A percentile compares a stretch with the other conserved stretches of the same genome.
phyloP scores from a whole-genome alignment of 2,113 vertebrate genomes.

The Cromileptes altivelis region DNA sequence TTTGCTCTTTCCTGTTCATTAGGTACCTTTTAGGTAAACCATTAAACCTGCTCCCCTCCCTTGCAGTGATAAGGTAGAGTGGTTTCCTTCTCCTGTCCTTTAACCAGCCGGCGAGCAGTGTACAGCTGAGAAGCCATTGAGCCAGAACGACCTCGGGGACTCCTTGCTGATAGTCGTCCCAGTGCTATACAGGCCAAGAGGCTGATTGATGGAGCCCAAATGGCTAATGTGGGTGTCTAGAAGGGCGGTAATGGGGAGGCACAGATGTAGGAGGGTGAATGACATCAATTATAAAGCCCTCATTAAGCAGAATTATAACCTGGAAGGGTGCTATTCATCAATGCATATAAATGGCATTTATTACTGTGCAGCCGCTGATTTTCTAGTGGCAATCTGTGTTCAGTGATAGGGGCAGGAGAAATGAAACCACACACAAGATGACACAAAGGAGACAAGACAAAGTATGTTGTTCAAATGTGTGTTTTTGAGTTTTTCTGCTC shows the following conservation, averaged over 20 bases:
- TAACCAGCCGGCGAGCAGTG: neutral
- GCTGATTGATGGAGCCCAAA: slow-evolving; percentile 43
- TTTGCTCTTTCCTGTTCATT: slow-evolving; percentile 46
- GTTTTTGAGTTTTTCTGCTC: neutral
- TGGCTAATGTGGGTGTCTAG: slow-evolving; percentile 8
- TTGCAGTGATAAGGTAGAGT: neutral
- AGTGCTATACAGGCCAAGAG: neutral
- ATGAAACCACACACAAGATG: neutral
- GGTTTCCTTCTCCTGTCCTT: slow-evolving; percentile 4
- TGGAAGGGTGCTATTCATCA: slow-evolving; percentile 5
- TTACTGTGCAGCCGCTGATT: neutral
- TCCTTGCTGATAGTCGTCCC: slow-evolving; percentile 2
- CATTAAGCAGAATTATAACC: slow-evolving; percentile 41
- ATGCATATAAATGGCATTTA: slow-evolving; percentile 4
- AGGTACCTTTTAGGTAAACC: slow-evolving; percentile 33
- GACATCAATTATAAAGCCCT: slow-evolving; percentile 31
- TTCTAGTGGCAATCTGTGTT: neutral
- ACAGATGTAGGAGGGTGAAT: slow-evolving; percentile 25
- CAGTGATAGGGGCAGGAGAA: neutral
- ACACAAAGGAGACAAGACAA: neutral
- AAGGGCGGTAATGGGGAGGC: neutral
- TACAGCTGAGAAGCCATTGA: slow-evolving; percentile 28
- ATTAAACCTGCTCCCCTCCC: slow-evolving; percentile 39
- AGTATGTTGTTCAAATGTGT: neutral
- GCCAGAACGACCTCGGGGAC: slow-evolving; percentile 42